phyloP scores from a whole-genome alignment of 1,140 invertebrate genomes.

The Lucilia cuprina region DNA sequence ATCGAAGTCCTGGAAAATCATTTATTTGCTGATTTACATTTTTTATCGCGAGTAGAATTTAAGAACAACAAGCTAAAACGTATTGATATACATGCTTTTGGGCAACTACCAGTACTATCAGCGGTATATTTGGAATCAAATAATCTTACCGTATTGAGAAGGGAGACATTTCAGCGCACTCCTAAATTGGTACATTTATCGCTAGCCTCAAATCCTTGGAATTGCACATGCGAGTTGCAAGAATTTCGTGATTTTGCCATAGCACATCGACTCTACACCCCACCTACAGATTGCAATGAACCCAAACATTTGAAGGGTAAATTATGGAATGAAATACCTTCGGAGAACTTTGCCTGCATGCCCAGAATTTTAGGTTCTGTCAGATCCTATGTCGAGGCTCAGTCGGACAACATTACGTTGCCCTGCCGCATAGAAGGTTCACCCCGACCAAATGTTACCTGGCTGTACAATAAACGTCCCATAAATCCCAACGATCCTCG shows the following conservation, averaged over 20 bases:
- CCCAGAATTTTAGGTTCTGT: constrained; percentile 73
- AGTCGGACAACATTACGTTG: constrained; percentile 75
- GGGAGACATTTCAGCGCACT: constrained; percentile 69
- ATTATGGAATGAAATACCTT: constrained; percentile 74
- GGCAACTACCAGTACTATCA: constrained; percentile 72
- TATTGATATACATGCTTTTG: constrained; percentile 76
- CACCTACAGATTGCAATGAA: constrained; percentile 73
- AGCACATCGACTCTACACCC: constrained; percentile 73
- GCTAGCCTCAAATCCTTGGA: constrained; percentile 84
- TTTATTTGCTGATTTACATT: constrained; percentile 77
- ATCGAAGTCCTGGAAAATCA: constrained; percentile 75
- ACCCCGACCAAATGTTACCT: constrained; percentile 76
- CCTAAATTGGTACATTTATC: constrained; percentile 75
- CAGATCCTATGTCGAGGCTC: constrained; percentile 67
- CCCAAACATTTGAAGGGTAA: constrained; percentile 72
- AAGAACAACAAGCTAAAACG: constrained; percentile 75
- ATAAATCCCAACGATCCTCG: constrained; percentile 65
- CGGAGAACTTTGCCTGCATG: constrained; percentile 83
- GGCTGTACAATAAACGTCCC: constrained; percentile 73
- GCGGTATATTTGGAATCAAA: constrained; percentile 76
- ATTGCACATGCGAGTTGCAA: constrained; percentile 85
- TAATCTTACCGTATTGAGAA: constrained; percentile 70
- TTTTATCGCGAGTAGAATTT: constrained; percentile 78
- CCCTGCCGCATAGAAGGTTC: constrained; percentile 79
- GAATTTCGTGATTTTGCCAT: constrained; percentile 80